Conservation (phyloP, 2,797 vertebrate genomes). For the Sitta carolinensis region DNA sequence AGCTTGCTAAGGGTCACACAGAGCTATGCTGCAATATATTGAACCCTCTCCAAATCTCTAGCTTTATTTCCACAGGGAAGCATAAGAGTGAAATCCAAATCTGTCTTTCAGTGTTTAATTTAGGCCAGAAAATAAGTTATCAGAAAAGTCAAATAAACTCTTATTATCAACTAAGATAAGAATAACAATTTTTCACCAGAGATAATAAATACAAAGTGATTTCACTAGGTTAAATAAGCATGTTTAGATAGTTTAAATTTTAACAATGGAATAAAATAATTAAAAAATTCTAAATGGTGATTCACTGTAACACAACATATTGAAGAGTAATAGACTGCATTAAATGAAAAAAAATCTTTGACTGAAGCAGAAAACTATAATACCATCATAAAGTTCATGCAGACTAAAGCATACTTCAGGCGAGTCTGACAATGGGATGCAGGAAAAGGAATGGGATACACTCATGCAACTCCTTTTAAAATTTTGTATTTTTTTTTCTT, state of each 20-base stretch:
- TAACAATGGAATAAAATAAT: background rate
- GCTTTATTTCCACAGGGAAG: background rate
- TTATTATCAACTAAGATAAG: background rate
- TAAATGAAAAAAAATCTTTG: background rate
- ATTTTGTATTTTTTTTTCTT: background rate
- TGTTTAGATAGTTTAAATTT: background rate
- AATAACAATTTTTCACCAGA: background rate
- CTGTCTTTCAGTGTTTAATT: background rate
- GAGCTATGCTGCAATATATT: background rate
- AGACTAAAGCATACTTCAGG: background rate
- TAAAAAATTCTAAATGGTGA: background rate
- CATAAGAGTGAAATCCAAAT: background rate
- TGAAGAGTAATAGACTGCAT: background rate
- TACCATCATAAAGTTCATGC: background rate
- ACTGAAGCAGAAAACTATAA: background rate
- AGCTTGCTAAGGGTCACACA: background rate
- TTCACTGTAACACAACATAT: background rate
- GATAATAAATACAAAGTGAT: background rate
- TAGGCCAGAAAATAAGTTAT: background rate
- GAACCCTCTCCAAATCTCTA: background rate
- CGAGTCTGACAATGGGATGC: background rate
- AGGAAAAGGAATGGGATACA: background rate
- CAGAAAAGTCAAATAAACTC: background rate
- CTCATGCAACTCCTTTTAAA: accelerated
- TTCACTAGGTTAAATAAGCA: background rate